Base-by-base conservation (phyloP, 2,797 vertebrate genomes). In the Yasuhikotakia modesta region DNA sequence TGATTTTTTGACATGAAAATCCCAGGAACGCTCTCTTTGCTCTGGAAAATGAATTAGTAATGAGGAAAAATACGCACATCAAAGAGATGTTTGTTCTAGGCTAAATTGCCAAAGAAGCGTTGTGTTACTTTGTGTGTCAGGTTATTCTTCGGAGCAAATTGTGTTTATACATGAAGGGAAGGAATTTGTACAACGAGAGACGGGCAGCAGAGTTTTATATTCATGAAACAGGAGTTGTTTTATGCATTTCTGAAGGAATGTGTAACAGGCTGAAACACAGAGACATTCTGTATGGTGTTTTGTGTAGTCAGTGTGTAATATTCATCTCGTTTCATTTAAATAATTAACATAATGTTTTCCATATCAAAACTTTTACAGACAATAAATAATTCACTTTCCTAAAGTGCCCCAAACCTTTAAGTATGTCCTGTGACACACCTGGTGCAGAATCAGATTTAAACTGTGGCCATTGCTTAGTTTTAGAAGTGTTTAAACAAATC, bases 301-400 rank as follows among this genome's bases (percentile, higher is more conserved):
- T 13, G 8, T 50, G 17, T 74, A 48, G 46, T 55, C 46, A 65
- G 16, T 43, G 3, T 53, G 50, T 68, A 30, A 57, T 58, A 30
- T 46, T 46, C 0, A 1, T 35, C n/a, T 45, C 4, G 3, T 58
- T 22, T 12, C 1, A 68, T 76, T 58, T 58, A 58, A 60, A 60
- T 76, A 68, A 58, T 35, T 35, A 68, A 60, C 64, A 67, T 55
- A 66, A 46, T 64, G 58, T 58, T 76, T 45, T n/a, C 53, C 8
- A 3, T 66, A 57, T 68, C 24, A 58, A 32, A 68, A 24, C 8
- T n/a, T 68, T 46, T 45, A 4, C 5, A 48, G 35, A 48, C 32
- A 21, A 57, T 76, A 57, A 67, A 75, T 57, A 16, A 66, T 57
- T 67, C 1, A 67, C 3, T 75, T 57, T n/a, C 5, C 21, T 21